phyloP scores from a whole-genome alignment of 2,888 invertebrate genomes.

The Sycophila texana region DNA sequence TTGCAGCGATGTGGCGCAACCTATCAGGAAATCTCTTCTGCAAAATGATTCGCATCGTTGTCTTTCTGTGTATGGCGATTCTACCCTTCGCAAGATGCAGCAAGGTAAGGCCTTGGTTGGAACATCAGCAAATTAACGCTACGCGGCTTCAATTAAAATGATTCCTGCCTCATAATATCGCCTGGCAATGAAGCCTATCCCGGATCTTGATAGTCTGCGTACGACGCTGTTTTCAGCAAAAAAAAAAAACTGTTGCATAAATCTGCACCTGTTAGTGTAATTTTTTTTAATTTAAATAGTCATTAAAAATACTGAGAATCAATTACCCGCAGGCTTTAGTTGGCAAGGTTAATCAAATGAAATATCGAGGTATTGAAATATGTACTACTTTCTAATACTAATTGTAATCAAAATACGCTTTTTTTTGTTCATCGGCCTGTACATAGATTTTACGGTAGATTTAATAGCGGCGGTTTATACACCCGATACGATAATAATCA shows the following conservation, averaged over 20 bases:
- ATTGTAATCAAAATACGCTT: no score
- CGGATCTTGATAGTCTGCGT: slow-evolving; percentile 10
- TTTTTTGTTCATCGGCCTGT: no score
- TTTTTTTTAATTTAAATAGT: slow-evolving; percentile 6
- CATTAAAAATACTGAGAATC: not conserved
- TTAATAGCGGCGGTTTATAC: no score
- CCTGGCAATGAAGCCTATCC: slow-evolving; percentile 32
- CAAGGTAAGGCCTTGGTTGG: slow-evolving; percentile 67
- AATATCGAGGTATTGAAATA: no score
- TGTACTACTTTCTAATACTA: no score
- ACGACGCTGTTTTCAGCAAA: not conserved
- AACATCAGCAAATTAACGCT: not conserved
- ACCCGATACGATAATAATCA: no score
- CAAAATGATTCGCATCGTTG: slow-evolving; percentile 75
- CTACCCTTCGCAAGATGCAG: slow-evolving; percentile 73
- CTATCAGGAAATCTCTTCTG: slow-evolving; percentile 72
- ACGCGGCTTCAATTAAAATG: slow-evolving; percentile 5
- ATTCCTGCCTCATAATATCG: not conserved
- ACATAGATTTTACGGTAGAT: no score
- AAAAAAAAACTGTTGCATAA: slow-evolving; percentile 17
- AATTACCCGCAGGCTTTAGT: no score
- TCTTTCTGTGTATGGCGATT: slow-evolving; percentile 73
- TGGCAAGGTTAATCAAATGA: no score
- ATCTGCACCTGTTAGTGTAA: not conserved
- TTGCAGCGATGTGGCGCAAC: slow-evolving; percentile 74